phyloP scores from a whole-genome alignment of 2,113 vertebrate species.

The Cryptotis parvus region DNA sequence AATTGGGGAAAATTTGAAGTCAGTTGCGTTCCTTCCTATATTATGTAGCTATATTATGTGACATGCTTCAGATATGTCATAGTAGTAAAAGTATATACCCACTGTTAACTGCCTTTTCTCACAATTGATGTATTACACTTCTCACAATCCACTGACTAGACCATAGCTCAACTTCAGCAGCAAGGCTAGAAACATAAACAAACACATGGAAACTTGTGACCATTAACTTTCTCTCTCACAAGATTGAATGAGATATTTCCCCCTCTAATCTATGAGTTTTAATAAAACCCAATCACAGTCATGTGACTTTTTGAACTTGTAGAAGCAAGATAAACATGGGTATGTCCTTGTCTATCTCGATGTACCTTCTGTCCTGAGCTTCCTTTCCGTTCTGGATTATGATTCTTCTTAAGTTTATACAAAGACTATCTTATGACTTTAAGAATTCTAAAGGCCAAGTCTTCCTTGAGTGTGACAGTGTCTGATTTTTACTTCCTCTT shows the following conservation, averaged over 20 bases:
- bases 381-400: not conserved
- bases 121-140: not conserved
- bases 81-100: rapidly evolving
- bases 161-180: not conserved
- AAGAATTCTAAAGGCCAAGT: not conserved
- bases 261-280: not conserved
- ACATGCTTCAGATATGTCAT: not conserved
- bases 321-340: not conserved
- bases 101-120: not conserved
- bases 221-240: not conserved
- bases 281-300: not conserved
- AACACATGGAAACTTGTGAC: not conserved
- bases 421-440: not conserved
- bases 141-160: not conserved
- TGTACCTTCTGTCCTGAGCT: not conserved
- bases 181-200: not conserved
- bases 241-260: not conserved
- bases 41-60: not conserved
- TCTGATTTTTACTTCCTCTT: not conserved
- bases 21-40: not conserved
- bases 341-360: not conserved
- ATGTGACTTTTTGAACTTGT: not conserved
- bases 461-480: not conserved
- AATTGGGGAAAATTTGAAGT: not conserved
- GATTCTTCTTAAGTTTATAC: not conserved